Base-by-base conservation (phyloP, 1,140 invertebrate species). In the Rhynchophorus ferrugineus region DNA sequence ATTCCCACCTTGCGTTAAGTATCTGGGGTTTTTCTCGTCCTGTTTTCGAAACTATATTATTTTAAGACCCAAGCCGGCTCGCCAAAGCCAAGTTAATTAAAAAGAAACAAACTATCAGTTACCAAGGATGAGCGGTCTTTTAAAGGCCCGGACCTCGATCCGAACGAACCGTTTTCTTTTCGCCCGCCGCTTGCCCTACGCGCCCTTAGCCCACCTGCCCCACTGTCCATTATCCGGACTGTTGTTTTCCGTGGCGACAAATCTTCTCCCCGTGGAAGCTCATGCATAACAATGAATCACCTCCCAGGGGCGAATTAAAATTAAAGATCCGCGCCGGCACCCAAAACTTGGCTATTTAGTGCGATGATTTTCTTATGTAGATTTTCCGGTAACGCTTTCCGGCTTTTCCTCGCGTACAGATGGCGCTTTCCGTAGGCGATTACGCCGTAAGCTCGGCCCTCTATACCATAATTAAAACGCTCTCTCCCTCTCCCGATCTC, bases 221-320 rank as follows among this genome's bases (percentile, higher is more conserved):
- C 24, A 29, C 24, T 29, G 24, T 29, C 24, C 24, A 29, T 29
- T 29, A 29, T 29, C 7, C 19, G 21, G 21, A 63, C 54, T 62
- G 54, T 52, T 60, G 53, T 59, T 63, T 56, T 59, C 58, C 54
- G 61, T 59, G 58, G 54, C 53, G 60, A 51, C 56, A 61, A 64
- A 66, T 62, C 59, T 64, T 64, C 60, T 59, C 57, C 56, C 44
- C 49, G 37, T 42, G 54, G 59, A 54, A 62, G 45, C 64, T 69
- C 66, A 69, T 69, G 67, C 67, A 69, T 69, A 69, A 61, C 68
- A 69, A 69, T 69, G 67, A 69, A 69, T 69, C 66, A 67, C 65
- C 44, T 68, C 66, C 66, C 67, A 44, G 44, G 65, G 66, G 66
- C 61, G 61, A 68, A 69, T 69, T 69, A 69, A 68, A 67, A 66